Base-by-base conservation (phyloP, 2,797 vertebrate genomes). In the Channallabes apus region DNA sequence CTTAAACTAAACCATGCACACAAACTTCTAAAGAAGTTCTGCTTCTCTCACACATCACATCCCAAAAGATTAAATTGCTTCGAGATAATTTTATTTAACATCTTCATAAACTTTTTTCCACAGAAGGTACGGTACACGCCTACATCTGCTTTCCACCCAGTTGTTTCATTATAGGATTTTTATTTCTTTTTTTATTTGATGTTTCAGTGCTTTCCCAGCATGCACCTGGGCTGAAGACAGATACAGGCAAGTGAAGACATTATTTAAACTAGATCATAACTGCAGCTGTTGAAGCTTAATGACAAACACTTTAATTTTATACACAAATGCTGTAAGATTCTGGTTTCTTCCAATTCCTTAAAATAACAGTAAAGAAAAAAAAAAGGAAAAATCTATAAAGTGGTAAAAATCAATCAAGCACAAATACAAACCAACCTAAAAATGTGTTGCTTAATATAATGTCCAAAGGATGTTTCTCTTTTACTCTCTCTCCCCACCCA, bases 401-500 rank as follows among this genome's bases (percentile, higher is more conserved):
- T 94, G 94, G 94, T 96, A 96, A 96, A 97, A 98, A 97, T 95
- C 93, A 98, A 97, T 95, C 93, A 95, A 96, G 94, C 95, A 94
- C 94, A 93, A 92, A 93, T 92, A 96, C 92, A 94, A 93, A 96
- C 91, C 94, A 93, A 88, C 91, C 91, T 94, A 94, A 85, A 88
- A 92, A 89, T 92, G 91, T 91, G 84, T 87, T 91, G 88, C 72
- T 93, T 88, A 89, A 89, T 65, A 72, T 73, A 65, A 87, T 87
- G 89, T 89, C 90, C 80, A 87, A 78, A 89, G 80, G 85, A 82
- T 85, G 51, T 82, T 58, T 84, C 75, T 82, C 67, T 84, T 62
- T 85, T 82, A 81, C 69, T 2, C 1, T 73, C 64, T 84, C 80
- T 54, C 32, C 71, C 68, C 84, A 58, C 20, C 41, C 65, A 38